Evolutionary conservation across 2,797 vertebrate genomes (phyloP).

Genomic region (Phataginus tricuspis): DNA sequence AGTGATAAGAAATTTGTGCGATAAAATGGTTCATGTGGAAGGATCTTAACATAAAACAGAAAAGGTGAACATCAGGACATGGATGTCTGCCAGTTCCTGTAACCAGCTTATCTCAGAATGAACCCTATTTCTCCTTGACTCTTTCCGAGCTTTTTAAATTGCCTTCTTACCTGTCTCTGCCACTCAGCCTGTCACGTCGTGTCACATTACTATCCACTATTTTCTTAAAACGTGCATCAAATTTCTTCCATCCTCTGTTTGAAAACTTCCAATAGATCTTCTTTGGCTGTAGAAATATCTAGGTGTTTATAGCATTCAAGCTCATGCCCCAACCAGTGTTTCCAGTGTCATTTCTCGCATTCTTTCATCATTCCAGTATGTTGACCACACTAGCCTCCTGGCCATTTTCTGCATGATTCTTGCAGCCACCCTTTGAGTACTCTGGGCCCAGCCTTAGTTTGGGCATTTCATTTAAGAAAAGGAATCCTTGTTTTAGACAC

Average conservation of each 20-base stretch:
- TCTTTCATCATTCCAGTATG: neutral
- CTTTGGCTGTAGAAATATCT: neutral
- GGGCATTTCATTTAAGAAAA: neutral
- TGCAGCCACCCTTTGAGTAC: neutral
- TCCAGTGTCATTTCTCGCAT: neutral
- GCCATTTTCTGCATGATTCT: neutral
- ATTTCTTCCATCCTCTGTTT: neutral
- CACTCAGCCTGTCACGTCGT: neutral
- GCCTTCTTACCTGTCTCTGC: neutral
- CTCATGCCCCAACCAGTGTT: neutral
- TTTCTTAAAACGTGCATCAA: conserved; percentile 16
- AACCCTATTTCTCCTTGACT: neutral
- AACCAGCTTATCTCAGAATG: neutral
- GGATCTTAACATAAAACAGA: neutral
- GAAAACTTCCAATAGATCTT: neutral
- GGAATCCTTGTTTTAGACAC: neutral
- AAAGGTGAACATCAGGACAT: neutral
- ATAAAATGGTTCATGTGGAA: neutral
- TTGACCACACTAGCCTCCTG: neutral
- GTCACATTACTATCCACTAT: neutral
- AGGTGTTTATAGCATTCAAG: neutral
- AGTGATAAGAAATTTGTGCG: neutral
- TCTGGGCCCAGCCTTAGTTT: neutral
- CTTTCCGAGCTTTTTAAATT: neutral
- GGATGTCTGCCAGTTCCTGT: neutral